Percentiles rank a stretch among this genome's conserved stretches.
Conservation (phyloP, 1,140 invertebrate species). For the Gonioctena quinquepunctata region DNA sequence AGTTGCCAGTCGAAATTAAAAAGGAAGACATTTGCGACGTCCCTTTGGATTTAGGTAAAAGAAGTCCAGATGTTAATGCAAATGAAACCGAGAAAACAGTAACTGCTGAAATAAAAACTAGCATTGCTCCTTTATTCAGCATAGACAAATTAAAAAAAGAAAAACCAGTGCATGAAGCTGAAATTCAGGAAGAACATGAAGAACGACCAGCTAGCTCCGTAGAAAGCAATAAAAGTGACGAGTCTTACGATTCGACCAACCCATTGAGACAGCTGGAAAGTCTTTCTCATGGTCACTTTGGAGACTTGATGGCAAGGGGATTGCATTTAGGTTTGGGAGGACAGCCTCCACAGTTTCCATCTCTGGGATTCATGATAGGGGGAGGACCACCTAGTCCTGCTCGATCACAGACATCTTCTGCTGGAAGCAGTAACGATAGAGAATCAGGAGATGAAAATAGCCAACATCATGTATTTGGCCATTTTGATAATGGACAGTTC, state of each 20-base stretch:
- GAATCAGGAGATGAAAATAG: conserved; percentile 63
- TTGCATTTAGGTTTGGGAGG: conserved; percentile 48
- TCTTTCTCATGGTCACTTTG: conserved; percentile 78
- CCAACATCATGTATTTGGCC: conserved; percentile 66
- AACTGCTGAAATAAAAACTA: conserved; percentile 51
- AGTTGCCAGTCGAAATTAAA: conserved; percentile 26
- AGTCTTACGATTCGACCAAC: conserved; percentile 68
- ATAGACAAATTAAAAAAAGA: conserved; percentile 53
- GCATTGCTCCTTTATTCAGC: conserved; percentile 50
- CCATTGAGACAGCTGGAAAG: conserved; percentile 78
- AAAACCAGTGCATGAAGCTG: conserved; percentile 43
- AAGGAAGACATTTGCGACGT: conserved; percentile 36
- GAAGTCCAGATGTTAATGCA: conserved; percentile 49
- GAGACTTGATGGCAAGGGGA: conserved; percentile 57
- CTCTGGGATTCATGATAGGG: conserved; percentile 55
- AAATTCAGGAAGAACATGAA: conserved; percentile 54
- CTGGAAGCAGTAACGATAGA: conserved; percentile 60
- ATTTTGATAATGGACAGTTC: conserved; percentile 74
- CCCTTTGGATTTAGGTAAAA: conserved; percentile 49
- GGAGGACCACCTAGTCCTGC: conserved; percentile 59
- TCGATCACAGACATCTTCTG: conserved; percentile 62
- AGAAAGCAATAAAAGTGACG: conserved; percentile 64
- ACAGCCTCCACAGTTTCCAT: conserved; percentile 49
- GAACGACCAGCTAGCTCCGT: conserved; percentile 60
- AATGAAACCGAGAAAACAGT: conserved; percentile 49